These are phyloP conservation scores for Halocynthia aurantium DNA, from an alignment of 23 tunicate genomes.

Conservation along the genomic window DNA sequence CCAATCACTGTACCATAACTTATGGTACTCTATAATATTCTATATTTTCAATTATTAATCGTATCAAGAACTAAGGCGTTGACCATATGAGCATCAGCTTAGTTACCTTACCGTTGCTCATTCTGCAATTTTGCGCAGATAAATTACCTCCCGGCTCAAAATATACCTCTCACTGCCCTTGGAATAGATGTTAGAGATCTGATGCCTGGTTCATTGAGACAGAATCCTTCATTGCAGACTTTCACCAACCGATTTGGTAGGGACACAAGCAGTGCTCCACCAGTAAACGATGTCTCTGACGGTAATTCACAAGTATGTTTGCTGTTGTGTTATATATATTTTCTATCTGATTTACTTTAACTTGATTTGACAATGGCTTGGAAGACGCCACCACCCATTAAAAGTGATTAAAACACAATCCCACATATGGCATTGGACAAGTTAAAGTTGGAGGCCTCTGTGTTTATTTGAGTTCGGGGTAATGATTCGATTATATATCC, in stretches of 20 bases:
- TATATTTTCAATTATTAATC: not conserved
- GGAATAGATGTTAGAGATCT: conserved; percentile 17
- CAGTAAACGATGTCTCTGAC: not conserved
- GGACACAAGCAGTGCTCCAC: conserved; percentile 6
- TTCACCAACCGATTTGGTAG: not conserved
- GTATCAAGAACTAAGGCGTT: not conserved
- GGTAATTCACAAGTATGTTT: not conserved
- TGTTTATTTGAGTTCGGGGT: no score
- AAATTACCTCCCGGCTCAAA: conserved; percentile 15
- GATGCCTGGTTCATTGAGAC: no score
- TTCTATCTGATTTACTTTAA: not conserved
- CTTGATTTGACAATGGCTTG: no score
- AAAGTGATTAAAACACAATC: no score
- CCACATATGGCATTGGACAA: no score
- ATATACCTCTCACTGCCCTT: conserved; percentile 11
- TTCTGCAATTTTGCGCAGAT: not conserved
- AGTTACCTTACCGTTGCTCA: not conserved
- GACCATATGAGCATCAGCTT: not conserved
- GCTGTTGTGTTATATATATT: not conserved
- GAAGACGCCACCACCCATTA: no score
- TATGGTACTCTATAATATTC: no score
- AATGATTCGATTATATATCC: no score
- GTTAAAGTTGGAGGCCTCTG: no score
- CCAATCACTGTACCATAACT: not conserved
- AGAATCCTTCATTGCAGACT: conserved; percentile 2